phyloP scores from a whole-genome alignment of 1,140 invertebrate species.

The Leptinotarsa undecemlineata region DNA sequence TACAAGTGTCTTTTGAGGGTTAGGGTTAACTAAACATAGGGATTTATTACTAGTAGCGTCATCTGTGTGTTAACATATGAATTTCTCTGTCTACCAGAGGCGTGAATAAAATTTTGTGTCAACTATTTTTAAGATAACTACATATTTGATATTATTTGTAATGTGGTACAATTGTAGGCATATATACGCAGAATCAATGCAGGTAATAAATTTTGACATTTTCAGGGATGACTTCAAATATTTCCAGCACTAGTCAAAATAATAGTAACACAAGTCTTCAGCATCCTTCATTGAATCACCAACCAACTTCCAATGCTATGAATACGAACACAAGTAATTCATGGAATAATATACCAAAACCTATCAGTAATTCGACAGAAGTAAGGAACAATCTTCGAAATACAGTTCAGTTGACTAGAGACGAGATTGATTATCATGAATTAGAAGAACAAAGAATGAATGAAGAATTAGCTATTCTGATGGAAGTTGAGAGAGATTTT shows the following conservation, averaged over 20 bases:
- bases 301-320: background rate
- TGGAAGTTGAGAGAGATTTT: constrained; percentile 37
- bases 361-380: background rate
- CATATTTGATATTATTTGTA: no score
- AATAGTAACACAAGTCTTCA: background rate
- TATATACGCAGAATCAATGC: no score
- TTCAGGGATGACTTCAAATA: background rate
- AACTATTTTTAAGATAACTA: no score
- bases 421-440: constrained; percentile 17
- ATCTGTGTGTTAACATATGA: no score
- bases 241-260: background rate
- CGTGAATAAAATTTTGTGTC: no score
- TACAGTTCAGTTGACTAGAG: background rate
- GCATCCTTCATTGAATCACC: background rate
- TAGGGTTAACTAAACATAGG: no score
- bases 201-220: background rate
- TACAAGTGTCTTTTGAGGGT: no score
- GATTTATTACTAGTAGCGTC: no score
- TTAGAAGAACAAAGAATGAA: constrained; percentile 33
- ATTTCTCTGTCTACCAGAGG: no score
- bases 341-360: background rate
- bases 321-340: background rate
- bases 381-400: background rate
- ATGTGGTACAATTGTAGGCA: no score
- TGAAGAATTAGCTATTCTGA: constrained; percentile 40